phyloP scores from a whole-genome alignment of 2,888 invertebrate species.

The Lypha dubia region DNA sequence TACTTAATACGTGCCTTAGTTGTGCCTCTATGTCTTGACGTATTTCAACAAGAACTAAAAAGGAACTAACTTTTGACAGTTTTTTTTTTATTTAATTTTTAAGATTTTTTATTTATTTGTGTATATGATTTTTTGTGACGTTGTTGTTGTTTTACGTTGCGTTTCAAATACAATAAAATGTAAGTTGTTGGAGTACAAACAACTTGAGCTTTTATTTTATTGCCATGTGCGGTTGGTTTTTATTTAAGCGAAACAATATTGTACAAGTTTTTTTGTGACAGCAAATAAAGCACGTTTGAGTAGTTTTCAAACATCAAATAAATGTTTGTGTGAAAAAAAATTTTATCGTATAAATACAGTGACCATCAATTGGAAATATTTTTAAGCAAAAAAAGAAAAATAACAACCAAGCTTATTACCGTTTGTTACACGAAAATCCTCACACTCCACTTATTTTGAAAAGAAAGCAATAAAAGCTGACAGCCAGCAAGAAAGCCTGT shows the following conservation, averaged over 20 bases:
- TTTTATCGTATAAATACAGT: constrained; percentile 1
- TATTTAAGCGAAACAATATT: constrained; percentile 39
- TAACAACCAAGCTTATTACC: too few relatives aligned
- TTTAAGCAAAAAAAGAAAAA: neutral
- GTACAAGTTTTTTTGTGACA: constrained; percentile 27
- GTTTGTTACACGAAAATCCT: too few relatives aligned
- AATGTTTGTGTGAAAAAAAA: neutral
- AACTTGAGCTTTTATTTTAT: constrained; percentile 41
- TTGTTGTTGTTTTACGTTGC: too few relatives aligned
- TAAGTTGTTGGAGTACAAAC: constrained; percentile 20
- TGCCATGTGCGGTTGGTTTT: constrained; percentile 53
- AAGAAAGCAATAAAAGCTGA: too few relatives aligned
- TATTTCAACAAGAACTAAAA: constrained; percentile 14
- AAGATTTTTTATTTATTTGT: neutral
- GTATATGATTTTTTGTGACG: neutral
- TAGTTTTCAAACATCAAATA: constrained; percentile 38
- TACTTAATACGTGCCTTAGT: constrained; percentile 46
- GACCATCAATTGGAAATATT: neutral
- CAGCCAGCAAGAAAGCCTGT: too few relatives aligned
- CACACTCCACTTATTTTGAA: too few relatives aligned
- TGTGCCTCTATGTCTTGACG: constrained; percentile 14
- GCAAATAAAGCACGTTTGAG: constrained; percentile 63
- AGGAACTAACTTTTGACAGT: constrained; percentile 34
- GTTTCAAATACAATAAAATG: constrained; percentile 30
- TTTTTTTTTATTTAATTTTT: constrained; percentile 36